These are phyloP conservation scores for Calidris pygmaea DNA, from an alignment of 2,113 vertebrate species.

Conservation along the genomic window DNA sequence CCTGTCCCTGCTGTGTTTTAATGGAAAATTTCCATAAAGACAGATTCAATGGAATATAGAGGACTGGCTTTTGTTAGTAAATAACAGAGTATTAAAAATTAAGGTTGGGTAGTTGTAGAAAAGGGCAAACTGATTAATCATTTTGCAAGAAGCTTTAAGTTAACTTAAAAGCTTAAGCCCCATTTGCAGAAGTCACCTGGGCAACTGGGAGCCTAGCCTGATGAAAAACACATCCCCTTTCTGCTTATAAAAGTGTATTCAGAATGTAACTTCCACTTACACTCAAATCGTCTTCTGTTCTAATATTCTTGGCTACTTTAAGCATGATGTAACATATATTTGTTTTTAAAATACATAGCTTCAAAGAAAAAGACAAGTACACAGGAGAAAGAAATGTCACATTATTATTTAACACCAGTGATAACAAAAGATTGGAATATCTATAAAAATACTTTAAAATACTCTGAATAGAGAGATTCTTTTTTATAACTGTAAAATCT, in stretches of 20 bases:
- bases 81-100: background rate
- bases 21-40: background rate
- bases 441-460: background rate
- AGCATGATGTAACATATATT: background rate
- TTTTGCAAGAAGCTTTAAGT: conserved; percentile 7
- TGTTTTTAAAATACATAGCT: background rate
- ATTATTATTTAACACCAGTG: background rate
- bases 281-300: background rate
- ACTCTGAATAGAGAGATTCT: background rate
- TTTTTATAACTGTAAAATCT: background rate
- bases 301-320: background rate
- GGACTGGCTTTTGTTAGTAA: background rate
- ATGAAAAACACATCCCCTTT: background rate
- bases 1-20: background rate
- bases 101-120: background rate
- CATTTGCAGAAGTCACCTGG: background rate
- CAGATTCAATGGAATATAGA: background rate
- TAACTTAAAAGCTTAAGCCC: background rate
- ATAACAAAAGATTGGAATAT: background rate
- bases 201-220: background rate
- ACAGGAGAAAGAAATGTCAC: background rate
- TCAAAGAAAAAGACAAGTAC: background rate
- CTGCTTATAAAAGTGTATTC: background rate
- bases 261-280: background rate
- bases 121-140: conserved; percentile 8